Conservation (phyloP, 2,888 invertebrate species). For the Macrosiphum euphorbiae region DNA sequence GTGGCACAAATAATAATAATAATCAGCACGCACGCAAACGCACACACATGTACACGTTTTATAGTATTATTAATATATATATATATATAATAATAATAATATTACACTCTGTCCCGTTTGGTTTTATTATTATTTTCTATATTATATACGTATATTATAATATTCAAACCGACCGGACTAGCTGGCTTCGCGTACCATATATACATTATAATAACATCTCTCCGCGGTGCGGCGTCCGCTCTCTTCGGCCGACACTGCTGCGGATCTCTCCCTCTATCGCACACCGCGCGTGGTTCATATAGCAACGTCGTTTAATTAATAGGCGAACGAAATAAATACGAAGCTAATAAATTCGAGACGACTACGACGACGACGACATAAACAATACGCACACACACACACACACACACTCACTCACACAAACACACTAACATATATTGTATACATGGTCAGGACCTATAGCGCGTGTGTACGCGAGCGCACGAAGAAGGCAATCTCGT, state of each 20-base stretch:
- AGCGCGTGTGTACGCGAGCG: slow-evolving; percentile 1
- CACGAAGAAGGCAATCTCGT: slow-evolving; percentile 64
- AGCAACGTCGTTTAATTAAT: slow-evolving; percentile 50
- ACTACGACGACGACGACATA: slow-evolving; percentile 43
- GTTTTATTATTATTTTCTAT: slow-evolving; percentile 34
- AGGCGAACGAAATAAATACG: slow-evolving; percentile 47
- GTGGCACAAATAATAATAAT: slow-evolving; percentile 26
- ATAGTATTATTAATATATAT: background rate
- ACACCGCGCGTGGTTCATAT: background rate
- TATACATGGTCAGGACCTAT: background rate
- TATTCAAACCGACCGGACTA: slow-evolving; percentile 2
- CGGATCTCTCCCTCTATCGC: background rate
- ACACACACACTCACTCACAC: background rate
- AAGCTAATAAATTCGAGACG: slow-evolving; percentile 59
- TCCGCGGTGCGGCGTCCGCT: background rate
- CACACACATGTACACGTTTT: background rate
- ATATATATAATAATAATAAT: background rate
- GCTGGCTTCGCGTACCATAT: background rate
- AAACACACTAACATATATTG: background rate
- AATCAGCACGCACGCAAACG: background rate
- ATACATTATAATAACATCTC: background rate
- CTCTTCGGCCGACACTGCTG: background rate
- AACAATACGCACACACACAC: slow-evolving; percentile 21
- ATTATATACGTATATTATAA: background rate
- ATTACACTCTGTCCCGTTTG: slow-evolving; percentile 2